Percentiles rank a stretch among this genome's conserved stretches.
Evolutionary conservation across 2,797 vertebrate genomes (phyloP).

Genomic region (Botia almorhae): DNA sequence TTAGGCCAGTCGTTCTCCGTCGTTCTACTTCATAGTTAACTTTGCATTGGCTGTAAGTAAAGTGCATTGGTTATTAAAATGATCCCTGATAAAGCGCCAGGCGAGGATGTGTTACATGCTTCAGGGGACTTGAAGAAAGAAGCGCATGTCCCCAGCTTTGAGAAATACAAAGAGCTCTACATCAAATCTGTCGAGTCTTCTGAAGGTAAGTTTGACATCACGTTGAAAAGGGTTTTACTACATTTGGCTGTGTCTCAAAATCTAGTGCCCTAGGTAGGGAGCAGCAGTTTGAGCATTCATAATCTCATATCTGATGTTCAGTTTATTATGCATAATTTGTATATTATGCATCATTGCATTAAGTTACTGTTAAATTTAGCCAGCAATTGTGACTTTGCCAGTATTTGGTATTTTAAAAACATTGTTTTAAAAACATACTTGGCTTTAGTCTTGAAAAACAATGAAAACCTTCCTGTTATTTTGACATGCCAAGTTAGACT

Average conservation of each 20-base stretch:
- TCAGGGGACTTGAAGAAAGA: conserved; percentile 65
- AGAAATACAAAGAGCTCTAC: conserved; percentile 81
- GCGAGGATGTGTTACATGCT: conserved; percentile 72
- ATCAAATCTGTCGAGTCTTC: conserved; percentile 74
- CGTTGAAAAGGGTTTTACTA: neutral
- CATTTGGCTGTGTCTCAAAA: neutral
- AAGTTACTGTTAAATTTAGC: neutral
- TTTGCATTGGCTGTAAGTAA: neutral
- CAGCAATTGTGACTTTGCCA: neutral
- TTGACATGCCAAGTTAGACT: too few species aligned
- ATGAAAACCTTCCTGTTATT: too few species aligned
- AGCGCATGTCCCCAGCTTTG: conserved; percentile 78
- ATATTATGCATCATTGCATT: neutral
- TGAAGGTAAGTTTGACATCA: conserved; percentile 68
- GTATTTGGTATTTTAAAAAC: neutral
- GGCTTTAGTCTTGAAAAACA: too few species aligned
- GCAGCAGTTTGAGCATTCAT: neutral
- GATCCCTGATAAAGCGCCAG: conserved; percentile 78
- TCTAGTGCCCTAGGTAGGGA: neutral
- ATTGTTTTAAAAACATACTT: neutral
- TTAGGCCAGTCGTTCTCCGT: neutral
- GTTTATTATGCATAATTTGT: neutral
- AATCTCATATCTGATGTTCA: neutral
- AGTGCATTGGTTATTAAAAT: conserved; percentile 58
- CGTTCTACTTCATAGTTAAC: neutral